Evolutionary conservation across 2,797 vertebrate genomes (phyloP).

Genomic region (Fistularia tabacaria): DNA sequence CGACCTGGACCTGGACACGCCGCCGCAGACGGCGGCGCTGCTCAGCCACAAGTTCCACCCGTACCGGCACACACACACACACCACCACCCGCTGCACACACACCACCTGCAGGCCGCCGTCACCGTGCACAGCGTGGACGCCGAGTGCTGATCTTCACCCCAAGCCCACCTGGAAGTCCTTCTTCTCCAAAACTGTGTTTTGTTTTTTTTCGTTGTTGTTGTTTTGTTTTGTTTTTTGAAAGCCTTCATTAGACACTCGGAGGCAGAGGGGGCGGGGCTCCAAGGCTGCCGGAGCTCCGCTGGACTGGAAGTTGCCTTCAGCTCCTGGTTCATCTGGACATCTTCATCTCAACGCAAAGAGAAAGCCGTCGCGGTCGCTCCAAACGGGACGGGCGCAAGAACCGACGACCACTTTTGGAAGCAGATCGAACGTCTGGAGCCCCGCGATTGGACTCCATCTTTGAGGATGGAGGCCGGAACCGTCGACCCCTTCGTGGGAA

Average conservation of each 20-base stretch:
- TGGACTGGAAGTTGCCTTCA: too few species aligned
- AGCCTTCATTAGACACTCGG: conserved; percentile 3
- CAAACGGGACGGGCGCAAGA: background rate
- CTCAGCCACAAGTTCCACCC: conserved; percentile 96
- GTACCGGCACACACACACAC: conserved; percentile 80
- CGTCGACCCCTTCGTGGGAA: too few species aligned
- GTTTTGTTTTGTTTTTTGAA: conserved; percentile 3
- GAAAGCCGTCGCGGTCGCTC: too few species aligned
- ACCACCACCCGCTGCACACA: conserved; percentile 83
- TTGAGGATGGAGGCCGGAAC: conserved; percentile 6
- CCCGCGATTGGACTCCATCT: conserved; percentile 5
- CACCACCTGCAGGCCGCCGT: conserved; percentile 94
- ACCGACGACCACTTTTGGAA: conserved; percentile 10
- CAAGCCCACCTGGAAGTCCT: background rate
- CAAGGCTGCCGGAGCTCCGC: too few species aligned
- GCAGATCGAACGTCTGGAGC: conserved; percentile 11
- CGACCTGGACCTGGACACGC: conserved; percentile 93
- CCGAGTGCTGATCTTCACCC: conserved; percentile 83
- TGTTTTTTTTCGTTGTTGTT: too few species aligned
- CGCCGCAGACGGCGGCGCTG: conserved; percentile 92
- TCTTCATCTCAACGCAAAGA: too few species aligned
- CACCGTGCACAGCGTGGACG: conserved; percentile 95
- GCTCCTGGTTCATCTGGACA: too few species aligned
- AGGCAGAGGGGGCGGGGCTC: too few species aligned
- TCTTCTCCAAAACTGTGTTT: conserved; percentile 13